Conservation (phyloP, 2,888 invertebrate species). For the Nephrotoma flavescens region DNA sequence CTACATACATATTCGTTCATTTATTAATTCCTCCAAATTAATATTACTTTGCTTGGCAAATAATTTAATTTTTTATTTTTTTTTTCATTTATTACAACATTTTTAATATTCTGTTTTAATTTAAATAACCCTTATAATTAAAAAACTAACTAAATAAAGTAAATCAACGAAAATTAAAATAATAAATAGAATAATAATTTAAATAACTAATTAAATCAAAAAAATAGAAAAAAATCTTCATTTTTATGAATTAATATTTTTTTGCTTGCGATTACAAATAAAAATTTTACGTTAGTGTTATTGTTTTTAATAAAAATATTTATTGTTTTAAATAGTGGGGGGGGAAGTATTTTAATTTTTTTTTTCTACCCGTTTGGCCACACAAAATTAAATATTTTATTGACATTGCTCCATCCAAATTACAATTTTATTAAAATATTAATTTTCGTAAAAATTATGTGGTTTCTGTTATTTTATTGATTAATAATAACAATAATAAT, state of each 20-base stretch:
- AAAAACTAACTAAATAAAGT: not conserved
- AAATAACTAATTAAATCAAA: not conserved
- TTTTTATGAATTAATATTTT: not conserved
- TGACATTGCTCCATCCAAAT: not conserved
- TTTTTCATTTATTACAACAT: not conserved
- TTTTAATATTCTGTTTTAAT: not conserved
- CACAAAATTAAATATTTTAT: not conserved
- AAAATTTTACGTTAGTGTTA: not conserved
- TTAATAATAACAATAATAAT: too few species aligned
- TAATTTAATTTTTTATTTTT: constrained; percentile 9
- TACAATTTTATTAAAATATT: not conserved
- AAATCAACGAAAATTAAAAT: not conserved
- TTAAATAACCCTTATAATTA: not conserved
- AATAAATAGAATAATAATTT: not conserved
- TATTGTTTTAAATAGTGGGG: not conserved
- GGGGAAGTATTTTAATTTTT: not conserved
- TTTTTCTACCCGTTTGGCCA: not conserved
- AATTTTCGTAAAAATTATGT: not conserved
- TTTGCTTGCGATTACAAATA: not conserved
- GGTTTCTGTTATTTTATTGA: not conserved
- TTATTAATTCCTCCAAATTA: not conserved
- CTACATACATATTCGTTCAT: not conserved
- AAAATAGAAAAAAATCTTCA: not conserved
- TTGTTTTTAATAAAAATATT: not conserved
- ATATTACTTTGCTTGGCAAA: constrained; percentile 33